phyloP scores from a whole-genome alignment of 2,797 vertebrate species.

The Myotis pilosus region DNA sequence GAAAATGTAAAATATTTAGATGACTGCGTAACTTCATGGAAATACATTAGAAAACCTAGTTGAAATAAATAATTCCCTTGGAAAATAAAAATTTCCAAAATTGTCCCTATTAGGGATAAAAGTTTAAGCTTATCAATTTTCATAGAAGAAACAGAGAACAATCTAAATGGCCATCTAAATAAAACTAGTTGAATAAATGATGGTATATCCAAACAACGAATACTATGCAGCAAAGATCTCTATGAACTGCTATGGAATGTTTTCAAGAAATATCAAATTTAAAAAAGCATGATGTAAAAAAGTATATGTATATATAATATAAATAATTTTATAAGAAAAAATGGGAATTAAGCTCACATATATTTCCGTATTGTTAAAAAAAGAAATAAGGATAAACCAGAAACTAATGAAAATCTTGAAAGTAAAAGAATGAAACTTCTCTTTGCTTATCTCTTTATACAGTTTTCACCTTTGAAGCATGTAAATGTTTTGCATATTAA shows the following conservation, averaged over 20 bases:
- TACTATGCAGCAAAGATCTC: neutral
- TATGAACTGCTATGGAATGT: neutral
- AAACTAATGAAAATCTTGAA: neutral
- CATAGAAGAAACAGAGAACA: neutral
- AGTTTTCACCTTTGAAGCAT: neutral
- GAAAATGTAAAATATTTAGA: neutral
- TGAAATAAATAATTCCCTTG: neutral
- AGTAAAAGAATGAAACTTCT: neutral
- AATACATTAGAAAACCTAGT: neutral
- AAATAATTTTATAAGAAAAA: neutral
- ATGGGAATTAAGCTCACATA: neutral
- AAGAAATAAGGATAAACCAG: neutral
- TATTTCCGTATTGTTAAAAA: neutral
- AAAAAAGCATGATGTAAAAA: neutral
- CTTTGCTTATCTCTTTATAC: neutral
- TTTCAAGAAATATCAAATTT: neutral
- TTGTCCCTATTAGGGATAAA: neutral
- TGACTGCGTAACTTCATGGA: neutral
- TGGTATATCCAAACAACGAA: neutral
- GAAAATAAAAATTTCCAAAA: slow-evolving; percentile 8
- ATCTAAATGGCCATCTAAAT: neutral
- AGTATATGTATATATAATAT: neutral
- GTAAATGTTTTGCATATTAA: neutral
- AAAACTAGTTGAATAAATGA: neutral
- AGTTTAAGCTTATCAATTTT: neutral